These are phyloP conservation scores for Paelopatides confundens DNA, from an alignment of 53 echinoderm and acorn worm species.

Conservation along the genomic window DNA sequence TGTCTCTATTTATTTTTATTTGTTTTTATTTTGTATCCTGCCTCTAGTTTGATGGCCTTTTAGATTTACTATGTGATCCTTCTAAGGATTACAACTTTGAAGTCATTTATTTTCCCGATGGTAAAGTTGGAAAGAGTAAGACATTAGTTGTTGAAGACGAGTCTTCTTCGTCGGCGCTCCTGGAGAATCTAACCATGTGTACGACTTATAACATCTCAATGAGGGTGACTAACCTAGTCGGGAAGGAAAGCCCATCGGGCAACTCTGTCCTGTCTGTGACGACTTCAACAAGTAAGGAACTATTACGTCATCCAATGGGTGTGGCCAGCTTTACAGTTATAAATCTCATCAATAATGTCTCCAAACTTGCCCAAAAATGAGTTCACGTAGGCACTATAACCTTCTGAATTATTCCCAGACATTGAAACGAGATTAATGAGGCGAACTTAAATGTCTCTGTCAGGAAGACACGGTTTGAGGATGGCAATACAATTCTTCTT, in stretches of 20 bases:
- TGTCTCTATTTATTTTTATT: no score
- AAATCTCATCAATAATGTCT: no score
- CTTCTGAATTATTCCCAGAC: no score
- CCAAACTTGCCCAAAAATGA: no score
- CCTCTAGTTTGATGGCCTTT: background rate
- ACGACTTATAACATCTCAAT: background rate
- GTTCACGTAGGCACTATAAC: no score
- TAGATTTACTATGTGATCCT: background rate
- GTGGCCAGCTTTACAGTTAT: no score
- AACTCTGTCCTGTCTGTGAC: background rate
- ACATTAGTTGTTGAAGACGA: background rate
- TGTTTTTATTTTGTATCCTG: background rate
- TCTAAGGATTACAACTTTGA: conserved; percentile 2
- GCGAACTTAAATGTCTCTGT: no score
- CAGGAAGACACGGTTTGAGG: no score
- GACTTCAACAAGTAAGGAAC: background rate
- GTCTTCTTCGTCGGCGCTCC: background rate
- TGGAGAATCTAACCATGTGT: background rate
- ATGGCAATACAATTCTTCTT: no score
- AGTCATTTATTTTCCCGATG: background rate
- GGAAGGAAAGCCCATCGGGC: background rate
- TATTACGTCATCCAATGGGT: no score
- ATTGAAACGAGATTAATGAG: no score
- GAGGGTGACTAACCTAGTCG: background rate
- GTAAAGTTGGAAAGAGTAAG: background rate